Evolutionary conservation across 2,888 invertebrate genomes (phyloP).

Genomic region (Amitus sp.): DNA sequence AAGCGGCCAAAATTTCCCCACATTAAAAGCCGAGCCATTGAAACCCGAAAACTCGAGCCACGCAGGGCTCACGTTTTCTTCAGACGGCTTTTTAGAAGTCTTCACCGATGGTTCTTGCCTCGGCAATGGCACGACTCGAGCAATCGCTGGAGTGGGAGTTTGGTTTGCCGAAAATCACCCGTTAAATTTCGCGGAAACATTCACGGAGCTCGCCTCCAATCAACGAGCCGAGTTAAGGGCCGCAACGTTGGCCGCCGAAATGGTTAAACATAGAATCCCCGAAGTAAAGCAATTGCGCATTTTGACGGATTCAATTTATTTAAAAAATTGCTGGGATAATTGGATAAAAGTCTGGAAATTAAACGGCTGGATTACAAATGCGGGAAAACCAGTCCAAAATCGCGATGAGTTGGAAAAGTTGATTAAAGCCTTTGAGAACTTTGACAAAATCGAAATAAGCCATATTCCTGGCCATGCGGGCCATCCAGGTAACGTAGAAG

Average conservation of each 20-base stretch:
- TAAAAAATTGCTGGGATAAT: background rate
- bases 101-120: conserved; percentile 10
- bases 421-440: background rate
- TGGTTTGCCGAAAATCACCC: conserved; percentile 1
- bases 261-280: background rate
- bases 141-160: conserved; percentile 3
- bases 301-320: background rate
- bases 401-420: conserved; percentile 5
- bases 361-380: conserved; percentile 11
- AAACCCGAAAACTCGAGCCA: too few relatives aligned
- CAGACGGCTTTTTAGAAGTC: too few relatives aligned
- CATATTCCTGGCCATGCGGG: background rate
- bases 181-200: background rate
- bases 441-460: background rate
- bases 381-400: background rate
- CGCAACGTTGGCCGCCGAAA: background rate
- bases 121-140: background rate
- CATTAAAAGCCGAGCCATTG: background rate
- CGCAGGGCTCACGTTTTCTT: background rate
- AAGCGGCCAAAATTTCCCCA: background rate
- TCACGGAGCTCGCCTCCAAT: too few relatives aligned
- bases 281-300: too few relatives aligned
- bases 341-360: background rate
- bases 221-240: conserved; percentile 12
- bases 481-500: background rate